Base-by-base conservation (phyloP, 2,797 vertebrate species). In the Lagodon rhomboides region DNA sequence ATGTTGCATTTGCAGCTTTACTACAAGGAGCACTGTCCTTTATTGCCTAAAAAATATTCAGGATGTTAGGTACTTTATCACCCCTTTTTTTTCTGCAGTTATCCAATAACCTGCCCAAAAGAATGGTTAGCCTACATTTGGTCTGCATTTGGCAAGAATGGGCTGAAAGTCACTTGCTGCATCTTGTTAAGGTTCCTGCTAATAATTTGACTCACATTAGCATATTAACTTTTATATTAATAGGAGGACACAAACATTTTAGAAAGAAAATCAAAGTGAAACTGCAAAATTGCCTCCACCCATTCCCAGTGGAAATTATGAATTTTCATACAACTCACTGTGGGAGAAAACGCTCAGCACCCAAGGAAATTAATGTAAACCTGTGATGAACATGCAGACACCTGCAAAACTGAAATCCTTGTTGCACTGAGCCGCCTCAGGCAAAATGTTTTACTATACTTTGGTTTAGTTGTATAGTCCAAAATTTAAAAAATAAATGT, bases 381-480 rank as follows among this genome's bases (percentile, higher is more conserved):
- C 38, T 6, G 4, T 22, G 58, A 41, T 20, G 13, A 66, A 30
- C 44, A 69, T 59, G 46, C 54, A 47, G 30, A 34, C 22, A n/a
- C 10, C 17, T 11, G 54, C 10, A 4, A 34, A 63, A 49, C 11
- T 12, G 5, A 4, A 34, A 15, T 22, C 27, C 41, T 22, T 43
- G 25, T 60, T 67, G 41, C 50, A 55, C 17, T 71, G 1, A 43
- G 17, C 16, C 10, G 3, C 70, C 59, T 25, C 13, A 15, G 61
- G 60, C 63, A 41, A 38, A 38, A 38, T 38, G 18, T 72, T 75
- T 68, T 18, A 63, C 49, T 41, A 17, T 20, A 30, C 34, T 76
- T 60, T 76, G 25, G 51, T 78, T 68, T 34, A 41, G 5, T 34
- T 75, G 41, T 50, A 43, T 49, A 58, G 25, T 80, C 20, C 25